Evolutionary conservation across 2,797 vertebrate species (phyloP).

Genomic region (Thamnophis elegans): DNA sequence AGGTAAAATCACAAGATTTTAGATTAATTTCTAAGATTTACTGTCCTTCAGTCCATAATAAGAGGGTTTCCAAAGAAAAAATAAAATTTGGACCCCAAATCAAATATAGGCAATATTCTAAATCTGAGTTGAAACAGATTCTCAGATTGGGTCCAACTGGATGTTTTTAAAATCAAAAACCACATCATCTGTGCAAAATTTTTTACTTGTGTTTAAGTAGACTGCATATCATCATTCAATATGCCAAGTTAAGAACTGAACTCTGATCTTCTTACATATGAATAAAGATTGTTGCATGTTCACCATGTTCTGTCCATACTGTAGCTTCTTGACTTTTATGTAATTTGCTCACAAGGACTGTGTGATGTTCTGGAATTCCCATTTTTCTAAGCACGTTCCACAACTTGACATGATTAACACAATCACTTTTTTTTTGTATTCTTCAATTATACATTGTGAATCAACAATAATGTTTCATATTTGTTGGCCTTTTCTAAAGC

Average conservation of each 20-base stretch:
- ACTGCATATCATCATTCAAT: background rate
- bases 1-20: conserved; percentile 76
- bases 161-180: background rate
- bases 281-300: background rate
- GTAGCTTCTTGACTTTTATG: no score
- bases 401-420: no score
- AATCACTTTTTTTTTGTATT: no score
- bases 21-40: conserved; percentile 5
- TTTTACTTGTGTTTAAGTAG: background rate
- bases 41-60: background rate
- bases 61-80: background rate
- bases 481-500: no score
- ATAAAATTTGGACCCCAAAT: background rate
- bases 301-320: no score
- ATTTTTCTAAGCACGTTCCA: no score
- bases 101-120: background rate
- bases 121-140: background rate
- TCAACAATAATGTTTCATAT: no score
- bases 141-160: background rate
- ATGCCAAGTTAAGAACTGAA: background rate
- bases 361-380: no score
- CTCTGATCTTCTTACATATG: background rate
- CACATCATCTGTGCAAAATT: background rate
- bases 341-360: no score
- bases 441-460: no score